Base-by-base conservation (phyloP, 2,113 vertebrate species). In the Peromyscus polionotus region DNA sequence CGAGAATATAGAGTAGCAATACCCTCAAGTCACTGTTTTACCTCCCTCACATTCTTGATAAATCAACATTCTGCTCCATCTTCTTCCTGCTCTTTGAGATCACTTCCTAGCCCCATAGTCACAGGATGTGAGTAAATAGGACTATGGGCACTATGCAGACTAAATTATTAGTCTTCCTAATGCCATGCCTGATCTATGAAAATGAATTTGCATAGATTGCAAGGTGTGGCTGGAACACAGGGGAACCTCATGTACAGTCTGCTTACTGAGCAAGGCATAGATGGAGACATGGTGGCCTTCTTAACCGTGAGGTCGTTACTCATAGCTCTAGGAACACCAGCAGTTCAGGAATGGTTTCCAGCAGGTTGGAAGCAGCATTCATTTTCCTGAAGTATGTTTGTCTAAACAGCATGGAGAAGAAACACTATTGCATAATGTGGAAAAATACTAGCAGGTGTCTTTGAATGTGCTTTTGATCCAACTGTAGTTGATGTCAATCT, bases 101-200 rank as follows among this genome's bases (percentile, higher is more conserved):
- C 26, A 67, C 14, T 3, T 67, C 26, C 31, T 36, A 61, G 70
- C 5, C 28, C 33, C 36, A 39, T 14, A 57, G 45, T 33, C 26
- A 91, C 54, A 91, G 80, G 45, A 85, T 95, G 67, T 97, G 93
- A 92, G 39, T 68, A 90, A 87, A 90, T 79, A 83, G n/a, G 39
- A 95, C 39, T 42, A 12, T 20, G 67, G 42, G 33, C 39, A 22
- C 73, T 92, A 81, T 31, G 33, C 65, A 68, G 31, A 31, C 39
- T 68, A 88, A 96, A 96, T 98, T 95, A 67, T 51, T 88, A 85
- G 59, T 80, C 93, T 95, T 31, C 45, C 6, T 70, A 97, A 94
- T 92, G 95, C 42, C 88, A 95, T 72, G 54, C 5, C 57, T 89
- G n/a, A 90, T 63, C 65, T 93, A 95, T 72, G 85, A 91, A 85